A percentile compares a stretch with the other conserved stretches of the same genome.
Conservation (phyloP, 2,888 invertebrate genomes). For the Tetanocera ferruginea region DNA sequence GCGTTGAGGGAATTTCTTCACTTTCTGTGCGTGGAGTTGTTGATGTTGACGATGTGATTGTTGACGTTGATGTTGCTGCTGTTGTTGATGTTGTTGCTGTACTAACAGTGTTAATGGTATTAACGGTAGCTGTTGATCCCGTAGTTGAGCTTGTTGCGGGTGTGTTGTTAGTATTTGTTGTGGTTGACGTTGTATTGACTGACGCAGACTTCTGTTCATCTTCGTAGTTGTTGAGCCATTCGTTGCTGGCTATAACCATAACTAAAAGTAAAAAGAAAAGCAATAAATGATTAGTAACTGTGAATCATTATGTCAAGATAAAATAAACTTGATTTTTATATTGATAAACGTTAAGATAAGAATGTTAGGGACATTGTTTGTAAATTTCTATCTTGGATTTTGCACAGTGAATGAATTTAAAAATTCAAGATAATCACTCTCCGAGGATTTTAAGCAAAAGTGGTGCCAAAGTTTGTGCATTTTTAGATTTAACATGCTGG, state of each 20-base stretch:
- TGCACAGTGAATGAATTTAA: no score
- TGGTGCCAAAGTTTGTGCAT: no score
- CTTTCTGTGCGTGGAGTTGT: conserved; percentile 36
- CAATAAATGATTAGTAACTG: not conserved
- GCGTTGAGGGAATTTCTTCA: conserved; percentile 29
- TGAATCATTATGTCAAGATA: conserved; percentile 12
- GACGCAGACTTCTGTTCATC: conserved; percentile 55
- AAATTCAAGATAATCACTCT: no score
- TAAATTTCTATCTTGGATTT: no score
- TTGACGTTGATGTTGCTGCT: conserved; percentile 33
- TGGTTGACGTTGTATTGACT: conserved; percentile 46
- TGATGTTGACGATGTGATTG: conserved; percentile 31
- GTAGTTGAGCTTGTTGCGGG: conserved; percentile 44
- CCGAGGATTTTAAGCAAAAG: no score
- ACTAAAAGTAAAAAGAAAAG: conserved; percentile 51
- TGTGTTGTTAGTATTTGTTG: conserved; percentile 36
- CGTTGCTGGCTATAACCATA: conserved; percentile 68
- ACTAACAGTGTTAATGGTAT: conserved; percentile 14
- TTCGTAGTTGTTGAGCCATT: conserved; percentile 62
- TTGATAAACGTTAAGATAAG: not conserved
- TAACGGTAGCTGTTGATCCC: conserved; percentile 41
- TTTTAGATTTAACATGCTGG: no score
- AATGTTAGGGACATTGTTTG: no score
- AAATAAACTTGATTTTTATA: not conserved
- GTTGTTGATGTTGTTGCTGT: conserved; percentile 41